These are phyloP conservation scores for Ranitomeya variabilis DNA, from an alignment of 2,113 vertebrate genomes.

Conservation along the genomic window DNA sequence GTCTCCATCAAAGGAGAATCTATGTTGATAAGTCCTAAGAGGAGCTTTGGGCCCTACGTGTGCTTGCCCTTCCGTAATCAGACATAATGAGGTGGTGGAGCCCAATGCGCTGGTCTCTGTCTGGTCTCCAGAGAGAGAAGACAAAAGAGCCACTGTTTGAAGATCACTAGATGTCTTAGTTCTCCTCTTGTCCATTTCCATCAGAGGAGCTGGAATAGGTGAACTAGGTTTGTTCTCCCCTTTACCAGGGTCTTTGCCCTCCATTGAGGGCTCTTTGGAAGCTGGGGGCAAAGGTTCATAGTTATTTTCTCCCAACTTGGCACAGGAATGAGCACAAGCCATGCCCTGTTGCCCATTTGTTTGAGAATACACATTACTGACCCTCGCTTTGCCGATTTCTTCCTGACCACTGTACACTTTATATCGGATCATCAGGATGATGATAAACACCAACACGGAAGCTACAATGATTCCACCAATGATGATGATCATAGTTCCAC, in stretches of 20 bases:
- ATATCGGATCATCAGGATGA: conserved; percentile 95
- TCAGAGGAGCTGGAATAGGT: conserved; percentile 34
- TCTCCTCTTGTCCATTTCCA: conserved; percentile 56
- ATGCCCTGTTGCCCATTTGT: conserved; percentile 78
- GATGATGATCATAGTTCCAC: conserved; percentile 95
- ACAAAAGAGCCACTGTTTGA: conserved; percentile 66
- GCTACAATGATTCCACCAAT: conserved; percentile 95
- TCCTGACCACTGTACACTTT: conserved; percentile 83
- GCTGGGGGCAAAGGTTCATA: conserved; percentile 61
- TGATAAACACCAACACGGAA: conserved; percentile 92
- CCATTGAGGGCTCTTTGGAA: conserved; percentile 72
- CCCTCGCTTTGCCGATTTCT: conserved; percentile 70
- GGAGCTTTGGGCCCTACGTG: conserved; percentile 75
- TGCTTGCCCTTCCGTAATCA: conserved; percentile 70
- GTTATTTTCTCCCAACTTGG: conserved; percentile 73
- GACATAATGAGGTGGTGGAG: conserved; percentile 87
- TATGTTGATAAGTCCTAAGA: conserved; percentile 82
- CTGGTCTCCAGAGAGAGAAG: conserved; percentile 71
- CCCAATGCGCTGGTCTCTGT: conserved; percentile 78
- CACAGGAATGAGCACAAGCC: conserved; percentile 65
- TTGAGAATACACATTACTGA: conserved; percentile 82
- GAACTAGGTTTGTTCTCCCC: conserved; percentile 25
- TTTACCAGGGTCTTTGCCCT: conserved; percentile 64
- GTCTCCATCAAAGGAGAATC: conserved; percentile 91
- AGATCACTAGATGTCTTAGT: conserved; percentile 70